Base-by-base conservation (phyloP, 2,797 vertebrate genomes). In the Columba guinea region DNA sequence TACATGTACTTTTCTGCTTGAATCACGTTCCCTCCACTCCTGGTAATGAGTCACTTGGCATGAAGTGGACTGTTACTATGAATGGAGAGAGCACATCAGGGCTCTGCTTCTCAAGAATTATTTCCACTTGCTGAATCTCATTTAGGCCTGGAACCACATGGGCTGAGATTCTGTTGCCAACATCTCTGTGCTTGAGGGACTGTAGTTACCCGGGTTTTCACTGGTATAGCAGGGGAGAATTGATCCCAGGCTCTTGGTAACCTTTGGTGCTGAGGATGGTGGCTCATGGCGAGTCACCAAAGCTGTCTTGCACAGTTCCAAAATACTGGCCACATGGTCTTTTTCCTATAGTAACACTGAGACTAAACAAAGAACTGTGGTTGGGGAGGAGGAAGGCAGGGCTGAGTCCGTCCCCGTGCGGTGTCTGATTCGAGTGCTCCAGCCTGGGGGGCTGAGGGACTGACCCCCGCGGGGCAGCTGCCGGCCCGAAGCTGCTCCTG, bases 31-130 rank as follows among this genome's bases (percentile, higher is more conserved):
- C 60, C 49, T 95, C 84, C 68, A 58, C 96, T 93, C 91, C 94
- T 4, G 5, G 77, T 95, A 93, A 93, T 96, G 86, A 96, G 80
- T 94, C 94, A 97, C 58, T 96, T 95, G 90, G 94, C 86, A 89
- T 89, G 87, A 94, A 91, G 60, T 89, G 81, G 84, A 76, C 93
- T 74, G 69, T 86, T 96, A 79, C 81, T 94, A 80, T 95, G 95
- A 96, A 94, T 62, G 80, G 90, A 89, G 91, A 87, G 91, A 89
- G 90, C 67, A 77, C 71, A 95, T 79, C 64, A 78, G 91, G 84
- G 63, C 74, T 82, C 77, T 93, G 30, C 86, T 74, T 77, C 95
- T 85, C 63, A 82, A 75, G 84, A 92, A 83, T 95, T 84, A 93
- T 70, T 94, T 94, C 69, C 55, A 55, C 53, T 95, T 85, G 71